Evolutionary conservation across 2,888 invertebrate genomes (phyloP).

Genomic region (Callosobruchus maculatus): DNA sequence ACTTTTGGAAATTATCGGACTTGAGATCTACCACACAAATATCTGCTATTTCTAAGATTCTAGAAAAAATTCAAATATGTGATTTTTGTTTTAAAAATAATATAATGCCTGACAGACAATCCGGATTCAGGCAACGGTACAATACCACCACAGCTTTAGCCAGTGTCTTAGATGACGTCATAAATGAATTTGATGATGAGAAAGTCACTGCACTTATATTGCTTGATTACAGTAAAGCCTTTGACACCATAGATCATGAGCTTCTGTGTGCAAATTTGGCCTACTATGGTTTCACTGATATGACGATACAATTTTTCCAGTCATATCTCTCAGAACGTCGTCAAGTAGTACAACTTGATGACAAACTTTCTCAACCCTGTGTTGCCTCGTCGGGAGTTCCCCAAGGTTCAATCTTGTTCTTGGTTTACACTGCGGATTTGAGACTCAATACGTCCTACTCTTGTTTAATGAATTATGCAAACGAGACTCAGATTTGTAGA

Average conservation of each 20-base stretch:
- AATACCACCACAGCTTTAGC: slow-evolving; percentile 3
- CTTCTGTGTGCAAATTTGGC: slow-evolving; percentile 2
- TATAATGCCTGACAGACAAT: background rate
- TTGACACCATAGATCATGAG: slow-evolving; percentile 4
- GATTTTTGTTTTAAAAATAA: background rate
- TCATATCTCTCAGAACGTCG: background rate
- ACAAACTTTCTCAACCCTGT: background rate
- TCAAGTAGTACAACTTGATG: background rate
- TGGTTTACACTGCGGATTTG: slow-evolving; percentile 5
- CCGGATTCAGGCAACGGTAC: slow-evolving; percentile 2
- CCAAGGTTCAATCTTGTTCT: slow-evolving; percentile 5
- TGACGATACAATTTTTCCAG: background rate
- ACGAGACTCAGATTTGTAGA: slow-evolving; percentile 1
- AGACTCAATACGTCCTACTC: background rate
- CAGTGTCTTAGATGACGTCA: background rate
- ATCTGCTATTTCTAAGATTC: background rate
- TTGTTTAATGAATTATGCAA: background rate
- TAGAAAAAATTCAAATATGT: background rate
- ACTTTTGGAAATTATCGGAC: too few species aligned
- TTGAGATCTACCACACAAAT: too few species aligned
- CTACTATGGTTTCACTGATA: slow-evolving; percentile 2
- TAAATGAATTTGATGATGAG: background rate
- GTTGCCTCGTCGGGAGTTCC: slow-evolving; percentile 1
- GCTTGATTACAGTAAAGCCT: slow-evolving; percentile 4
- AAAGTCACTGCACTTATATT: background rate